These are phyloP conservation scores for Mythimna vitellina DNA, from an alignment of 2,888 invertebrate genomes.

Conservation along the genomic window DNA sequence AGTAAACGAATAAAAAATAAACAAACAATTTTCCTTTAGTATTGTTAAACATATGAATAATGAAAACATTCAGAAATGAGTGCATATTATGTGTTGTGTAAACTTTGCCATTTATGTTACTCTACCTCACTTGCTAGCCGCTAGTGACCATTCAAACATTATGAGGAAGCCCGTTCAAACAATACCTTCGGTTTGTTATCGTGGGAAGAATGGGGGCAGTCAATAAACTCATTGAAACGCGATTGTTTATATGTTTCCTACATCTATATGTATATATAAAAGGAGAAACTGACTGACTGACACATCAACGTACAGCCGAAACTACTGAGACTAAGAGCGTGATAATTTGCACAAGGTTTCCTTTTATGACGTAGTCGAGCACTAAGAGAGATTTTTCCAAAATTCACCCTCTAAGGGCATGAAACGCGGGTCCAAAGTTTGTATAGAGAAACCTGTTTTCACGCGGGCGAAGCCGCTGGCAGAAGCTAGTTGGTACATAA, in stretches of 20 bases:
- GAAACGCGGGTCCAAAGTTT: too few relatives aligned
- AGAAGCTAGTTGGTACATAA: too few relatives aligned
- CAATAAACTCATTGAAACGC: background rate
- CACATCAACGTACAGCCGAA: too few relatives aligned
- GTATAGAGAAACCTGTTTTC: too few relatives aligned
- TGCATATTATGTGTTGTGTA: constrained; percentile 5
- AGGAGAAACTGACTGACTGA: too few relatives aligned
- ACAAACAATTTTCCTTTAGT: constrained; percentile 3
- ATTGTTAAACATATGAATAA: constrained; percentile 21
- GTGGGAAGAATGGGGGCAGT: background rate
- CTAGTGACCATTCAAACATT: background rate
- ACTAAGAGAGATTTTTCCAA: too few relatives aligned
- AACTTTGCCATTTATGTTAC: constrained; percentile 19
- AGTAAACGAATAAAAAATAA: background rate
- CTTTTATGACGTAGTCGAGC: too few relatives aligned
- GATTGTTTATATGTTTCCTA: background rate
- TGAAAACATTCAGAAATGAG: background rate
- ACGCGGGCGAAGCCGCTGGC: too few relatives aligned
- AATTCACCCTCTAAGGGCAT: too few relatives aligned
- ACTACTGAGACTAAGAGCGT: too few relatives aligned
- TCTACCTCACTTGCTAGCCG: background rate
- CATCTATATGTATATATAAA: too few relatives aligned
- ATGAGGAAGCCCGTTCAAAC: background rate
- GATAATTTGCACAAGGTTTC: too few relatives aligned
- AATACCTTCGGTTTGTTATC: background rate